Evolutionary conservation across 2,888 invertebrate species (phyloP), one percentile per base, ranked within the genome.

Genomic region (Argyra leucocephala): DNA sequence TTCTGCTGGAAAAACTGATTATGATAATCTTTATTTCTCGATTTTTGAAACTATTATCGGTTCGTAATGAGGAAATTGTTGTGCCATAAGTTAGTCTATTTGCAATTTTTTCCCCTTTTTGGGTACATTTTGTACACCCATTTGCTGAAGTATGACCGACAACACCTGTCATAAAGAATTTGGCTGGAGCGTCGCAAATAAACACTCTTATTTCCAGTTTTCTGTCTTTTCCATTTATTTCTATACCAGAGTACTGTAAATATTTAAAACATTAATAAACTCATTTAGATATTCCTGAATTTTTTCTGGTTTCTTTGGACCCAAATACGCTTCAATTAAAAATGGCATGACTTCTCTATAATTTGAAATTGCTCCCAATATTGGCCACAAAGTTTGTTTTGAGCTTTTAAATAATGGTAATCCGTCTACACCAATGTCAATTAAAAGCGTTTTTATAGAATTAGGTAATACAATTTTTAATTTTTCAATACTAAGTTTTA

Each of bases 91-190:
- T 37, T 3, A 65, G n/a, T n/a, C 36, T 36, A 3, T 48, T 64
- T 61, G 57, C 23, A 21, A 57, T 24, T n/a, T n/a, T 37, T 57
- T 24, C 10, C 12, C 23, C 66, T 23, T 61, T 57, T 59, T 67
- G 65, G 7, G 12, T 26, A 26, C 65, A 67, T 62, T 67, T 65
- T 1, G 37, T 22, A 31, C 65, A 67, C 22, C 63, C 65, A 26
- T 65, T 21, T 2, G 22, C 12, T 10, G 65, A 48, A 21, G 57
- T 64, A 36, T 67, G 64, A 1, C 65, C 61, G n/a, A 64, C 65
- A 9, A 59, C 65, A 12, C 65, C 62, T 12, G 62, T 59, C 1
- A 65, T 4, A 58, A 65, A 62, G 2, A 62, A 57, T 57, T 58
- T 57, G 7, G 65, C 65, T 22, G 65, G 63, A 23, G 63, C 23